A percentile compares a stretch with the other conserved stretches of the same genome.
Evolutionary conservation across 2,888 invertebrate species (phyloP).

Genomic region (Orthonychiurus folsomi): DNA sequence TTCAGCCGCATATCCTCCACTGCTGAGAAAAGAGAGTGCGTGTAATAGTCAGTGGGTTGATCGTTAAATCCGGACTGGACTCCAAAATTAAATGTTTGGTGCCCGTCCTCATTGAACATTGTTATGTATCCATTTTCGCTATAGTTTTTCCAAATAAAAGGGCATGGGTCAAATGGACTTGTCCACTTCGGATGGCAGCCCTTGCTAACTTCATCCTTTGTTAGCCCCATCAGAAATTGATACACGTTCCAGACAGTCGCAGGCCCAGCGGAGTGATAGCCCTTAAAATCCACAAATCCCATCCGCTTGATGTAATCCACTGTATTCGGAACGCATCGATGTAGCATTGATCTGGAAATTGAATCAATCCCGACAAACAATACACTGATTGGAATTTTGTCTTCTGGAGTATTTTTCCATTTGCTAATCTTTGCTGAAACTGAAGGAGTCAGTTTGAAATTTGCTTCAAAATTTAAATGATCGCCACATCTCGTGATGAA

Average conservation of each 20-base stretch:
- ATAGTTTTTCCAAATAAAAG: slow-evolving; percentile 68
- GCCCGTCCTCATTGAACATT: slow-evolving; percentile 68
- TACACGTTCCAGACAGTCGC: slow-evolving; percentile 74
- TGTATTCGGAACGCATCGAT: slow-evolving; percentile 64
- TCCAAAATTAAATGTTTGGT: slow-evolving; percentile 61
- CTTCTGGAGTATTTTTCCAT: slow-evolving; percentile 10
- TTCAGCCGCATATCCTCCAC: too few relatives aligned
- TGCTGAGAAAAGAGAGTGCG: slow-evolving; percentile 61
- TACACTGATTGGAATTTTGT: slow-evolving; percentile 9
- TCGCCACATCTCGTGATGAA: slow-evolving; percentile 11
- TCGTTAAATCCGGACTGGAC: slow-evolving; percentile 57
- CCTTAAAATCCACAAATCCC: slow-evolving; percentile 61
- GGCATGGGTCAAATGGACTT: slow-evolving; percentile 56
- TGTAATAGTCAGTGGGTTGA: slow-evolving; percentile 71
- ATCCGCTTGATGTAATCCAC: slow-evolving; percentile 55
- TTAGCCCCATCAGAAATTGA: slow-evolving; percentile 64
- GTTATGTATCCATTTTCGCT: slow-evolving; percentile 62
- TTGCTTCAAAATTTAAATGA: slow-evolving; percentile 11
- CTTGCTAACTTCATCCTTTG: slow-evolving; percentile 20
- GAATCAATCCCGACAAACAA: slow-evolving; percentile 71
- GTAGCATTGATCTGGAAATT: slow-evolving; percentile 67
- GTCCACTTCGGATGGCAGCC: slow-evolving; percentile 31
- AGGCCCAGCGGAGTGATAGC: slow-evolving; percentile 52
- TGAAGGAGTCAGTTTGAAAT: not conserved
- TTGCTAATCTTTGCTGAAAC: slow-evolving; percentile 12